phyloP scores from a whole-genome alignment of 2,797 vertebrate species.

The Epinephelus malabaricus region DNA sequence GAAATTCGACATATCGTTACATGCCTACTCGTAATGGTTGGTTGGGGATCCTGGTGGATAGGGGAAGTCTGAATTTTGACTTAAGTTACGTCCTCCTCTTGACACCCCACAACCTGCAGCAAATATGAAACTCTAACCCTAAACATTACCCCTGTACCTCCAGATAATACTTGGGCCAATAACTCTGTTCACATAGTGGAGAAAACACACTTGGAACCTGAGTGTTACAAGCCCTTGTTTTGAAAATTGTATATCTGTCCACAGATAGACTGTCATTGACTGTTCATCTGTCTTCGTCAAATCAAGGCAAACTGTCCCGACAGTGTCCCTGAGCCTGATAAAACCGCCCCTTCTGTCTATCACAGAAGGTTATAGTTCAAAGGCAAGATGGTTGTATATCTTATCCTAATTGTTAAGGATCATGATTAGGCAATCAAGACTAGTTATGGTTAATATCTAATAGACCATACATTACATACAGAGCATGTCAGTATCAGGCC shows the following conservation, averaged over 20 bases:
- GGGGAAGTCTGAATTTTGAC: background rate
- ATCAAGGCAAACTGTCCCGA: background rate
- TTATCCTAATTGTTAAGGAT: background rate
- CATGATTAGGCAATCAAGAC: background rate
- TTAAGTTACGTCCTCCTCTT: background rate
- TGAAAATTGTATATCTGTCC: background rate
- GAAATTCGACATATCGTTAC: too few relatives aligned
- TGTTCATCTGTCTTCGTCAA: background rate
- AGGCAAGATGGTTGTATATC: background rate
- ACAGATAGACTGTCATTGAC: slow-evolving; percentile 1
- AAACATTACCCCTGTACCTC: background rate
- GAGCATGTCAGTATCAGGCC: background rate
- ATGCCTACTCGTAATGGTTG: too few relatives aligned
- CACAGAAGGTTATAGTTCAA: background rate
- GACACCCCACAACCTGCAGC: background rate
- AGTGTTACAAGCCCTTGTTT: background rate
- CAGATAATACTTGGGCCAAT: background rate
- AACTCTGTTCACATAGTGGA: background rate
- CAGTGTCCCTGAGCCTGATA: slow-evolving; percentile 22
- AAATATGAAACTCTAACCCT: background rate
- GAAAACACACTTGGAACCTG: background rate
- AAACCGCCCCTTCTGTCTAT: background rate
- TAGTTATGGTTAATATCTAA: background rate
- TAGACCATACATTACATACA: background rate
- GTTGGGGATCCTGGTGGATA: background rate